Base-by-base conservation (phyloP, 2,888 invertebrate species). In the Archips crataeganus region DNA sequence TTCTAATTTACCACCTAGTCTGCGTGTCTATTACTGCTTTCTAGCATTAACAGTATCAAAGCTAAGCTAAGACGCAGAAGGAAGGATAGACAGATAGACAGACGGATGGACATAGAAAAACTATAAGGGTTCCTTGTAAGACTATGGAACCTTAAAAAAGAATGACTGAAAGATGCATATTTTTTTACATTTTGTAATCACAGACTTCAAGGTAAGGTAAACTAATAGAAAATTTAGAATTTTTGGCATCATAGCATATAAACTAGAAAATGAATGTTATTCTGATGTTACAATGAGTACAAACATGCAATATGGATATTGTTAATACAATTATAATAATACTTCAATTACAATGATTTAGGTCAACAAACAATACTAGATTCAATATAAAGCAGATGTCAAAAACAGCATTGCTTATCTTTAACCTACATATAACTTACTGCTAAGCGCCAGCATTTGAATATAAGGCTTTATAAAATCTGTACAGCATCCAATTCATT, bases 281-380 rank as follows among this genome's bases (percentile, higher is more conserved):
- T 11, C 32, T 32, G 57, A 51, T 15, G 23, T 11, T 57, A 57
- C 23, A 54, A 54, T 10, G 23, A 57, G 11, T 57, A 23, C 32
- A 57, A 57, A 57, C 36, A 59, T 64, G 57, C 47, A 64, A 57
- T 23, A 2, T 36, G 64, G 47, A 70, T 45, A 70, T 9, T 23
- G 13, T 57, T 32, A 32, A 57, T 57, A 54, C 57, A 70, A n/a
- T 34, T 42, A 59, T 59, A 39, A 36, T 71, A 71, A 71, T 71
- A 71, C 70, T 71, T 64, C 57, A 57, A 36, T 64, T 23, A 65
- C 39, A 13, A 45, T 13, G 13, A 47, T 59, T 71, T 42, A 45
- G 32, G 23, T 63, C 54, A 62, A 62, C 68, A 65, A 71, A 71
- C 9, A 64, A 70, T 64, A 70, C 70, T 23, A 23, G 57, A 8